These are phyloP conservation scores for Tetramorium parvispinum DNA, from an alignment of 1,140 invertebrate genomes.

Conservation along the genomic window DNA sequence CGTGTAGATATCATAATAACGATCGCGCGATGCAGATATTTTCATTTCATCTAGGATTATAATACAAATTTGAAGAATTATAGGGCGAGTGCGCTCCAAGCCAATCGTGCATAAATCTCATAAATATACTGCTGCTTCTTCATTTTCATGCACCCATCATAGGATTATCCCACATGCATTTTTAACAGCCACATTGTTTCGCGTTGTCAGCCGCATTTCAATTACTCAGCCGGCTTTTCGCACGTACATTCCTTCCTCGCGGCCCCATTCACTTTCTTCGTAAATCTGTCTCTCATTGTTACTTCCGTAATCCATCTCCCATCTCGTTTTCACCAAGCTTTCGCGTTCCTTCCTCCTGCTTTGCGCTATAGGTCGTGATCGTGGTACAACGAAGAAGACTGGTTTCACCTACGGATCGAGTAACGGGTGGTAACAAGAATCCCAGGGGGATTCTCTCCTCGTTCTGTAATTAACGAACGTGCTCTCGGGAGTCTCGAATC, in stretches of 20 bases:
- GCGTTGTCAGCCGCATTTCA: not conserved
- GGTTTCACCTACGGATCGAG: conserved; percentile 53
- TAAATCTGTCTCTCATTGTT: conserved; percentile 23
- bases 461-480: conserved; percentile 54
- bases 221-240: not conserved
- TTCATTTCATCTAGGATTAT: not conserved
- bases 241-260: not conserved
- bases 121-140: not conserved
- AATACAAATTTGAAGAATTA: conserved; percentile 21
- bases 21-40: not conserved
- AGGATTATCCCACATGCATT: not conserved
- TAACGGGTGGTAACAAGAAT: conserved; percentile 55
- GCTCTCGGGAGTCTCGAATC: conserved; percentile 45
- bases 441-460: conserved; percentile 36
- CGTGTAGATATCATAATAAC: not conserved
- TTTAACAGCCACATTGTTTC: not conserved
- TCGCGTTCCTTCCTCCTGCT: not conserved
- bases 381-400: conserved; percentile 18
- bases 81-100: not conserved
- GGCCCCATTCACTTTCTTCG: conserved; percentile 17
- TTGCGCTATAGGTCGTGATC: not conserved
- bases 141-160: not conserved
- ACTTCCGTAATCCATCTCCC: conserved; percentile 17
- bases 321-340: conserved; percentile 1
- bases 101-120: not conserved